Evolutionary conservation across 1,140 invertebrate genomes (phyloP).

Genomic region (Hyphantria cunea): DNA sequence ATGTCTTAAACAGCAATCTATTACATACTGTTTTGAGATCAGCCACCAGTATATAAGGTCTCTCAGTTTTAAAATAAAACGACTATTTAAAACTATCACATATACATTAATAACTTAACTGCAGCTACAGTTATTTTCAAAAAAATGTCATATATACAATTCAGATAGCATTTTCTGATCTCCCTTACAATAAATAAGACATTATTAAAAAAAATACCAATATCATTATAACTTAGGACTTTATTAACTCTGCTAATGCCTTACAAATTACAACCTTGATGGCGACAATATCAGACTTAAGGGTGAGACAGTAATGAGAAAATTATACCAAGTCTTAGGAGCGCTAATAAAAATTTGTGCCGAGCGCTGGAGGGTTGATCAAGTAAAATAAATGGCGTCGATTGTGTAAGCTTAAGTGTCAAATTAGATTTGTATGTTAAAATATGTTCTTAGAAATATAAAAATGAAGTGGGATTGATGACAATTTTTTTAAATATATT

Average conservation of each 20-base stretch:
- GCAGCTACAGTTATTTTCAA: too few relatives aligned
- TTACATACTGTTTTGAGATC: too few relatives aligned
- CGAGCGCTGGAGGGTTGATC: constrained; percentile 50
- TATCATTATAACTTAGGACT: constrained; percentile 25
- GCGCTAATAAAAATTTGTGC: constrained; percentile 78
- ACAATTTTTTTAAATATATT: too few relatives aligned
- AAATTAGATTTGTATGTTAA: constrained; percentile 21
- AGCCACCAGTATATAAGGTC: too few relatives aligned
- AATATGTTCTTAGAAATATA: too few relatives aligned
- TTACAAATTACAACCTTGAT: constrained; percentile 59
- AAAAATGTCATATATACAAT: too few relatives aligned
- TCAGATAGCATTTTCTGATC: too few relatives aligned
- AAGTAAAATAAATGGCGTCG: constrained; percentile 51
- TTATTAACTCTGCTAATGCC: constrained; percentile 50
- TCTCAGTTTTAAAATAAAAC: too few relatives aligned
- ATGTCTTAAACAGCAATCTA: too few relatives aligned
- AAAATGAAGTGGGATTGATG: too few relatives aligned
- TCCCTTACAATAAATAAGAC: not conserved
- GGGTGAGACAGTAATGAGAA: constrained; percentile 63
- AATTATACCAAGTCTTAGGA: constrained; percentile 74
- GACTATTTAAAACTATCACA: too few relatives aligned
- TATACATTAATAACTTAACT: too few relatives aligned
- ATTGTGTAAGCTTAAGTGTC: constrained; percentile 13
- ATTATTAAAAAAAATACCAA: constrained; percentile 5
- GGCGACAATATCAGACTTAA: constrained; percentile 52